Conservation (phyloP, 2,113 vertebrate species). For the Orthonyx spaldingii region DNA sequence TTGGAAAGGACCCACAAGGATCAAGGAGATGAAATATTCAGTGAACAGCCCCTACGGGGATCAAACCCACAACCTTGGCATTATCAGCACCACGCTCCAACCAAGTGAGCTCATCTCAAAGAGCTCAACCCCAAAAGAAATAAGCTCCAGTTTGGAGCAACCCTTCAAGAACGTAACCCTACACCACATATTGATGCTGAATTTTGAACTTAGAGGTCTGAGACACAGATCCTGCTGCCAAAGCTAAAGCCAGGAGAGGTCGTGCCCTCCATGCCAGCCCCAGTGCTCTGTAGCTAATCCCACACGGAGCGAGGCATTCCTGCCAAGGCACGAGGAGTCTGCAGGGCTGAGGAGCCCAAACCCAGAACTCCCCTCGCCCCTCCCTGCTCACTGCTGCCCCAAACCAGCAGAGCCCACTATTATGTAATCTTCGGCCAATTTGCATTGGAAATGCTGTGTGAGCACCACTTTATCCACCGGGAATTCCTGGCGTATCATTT, state of each 20-base stretch:
- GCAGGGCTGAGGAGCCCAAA: not conserved
- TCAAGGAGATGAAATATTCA: not conserved
- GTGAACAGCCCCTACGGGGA: not conserved
- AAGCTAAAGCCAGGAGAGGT: not conserved
- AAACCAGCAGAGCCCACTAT: not conserved
- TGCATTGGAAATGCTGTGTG: not conserved
- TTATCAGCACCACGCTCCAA: not conserved
- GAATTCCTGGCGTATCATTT: not conserved
- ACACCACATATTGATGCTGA: accelerated
- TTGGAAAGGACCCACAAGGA: not conserved
- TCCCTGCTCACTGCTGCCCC: not conserved
- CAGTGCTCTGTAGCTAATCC: not conserved
- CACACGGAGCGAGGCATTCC: accelerated
- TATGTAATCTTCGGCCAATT: not conserved
- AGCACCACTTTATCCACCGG: not conserved
- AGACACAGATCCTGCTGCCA: not conserved
- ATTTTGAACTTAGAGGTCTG: not conserved
- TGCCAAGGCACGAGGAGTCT: not conserved
- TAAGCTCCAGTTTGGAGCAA: not conserved
- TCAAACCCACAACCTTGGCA: not conserved
- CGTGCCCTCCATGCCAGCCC: not conserved
- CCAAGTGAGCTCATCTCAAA: not conserved
- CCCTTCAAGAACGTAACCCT: not conserved
- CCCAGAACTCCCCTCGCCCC: not conserved
- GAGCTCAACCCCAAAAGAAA: not conserved